Conservation (phyloP, 2,797 vertebrate species). For the Scleropages formosus region DNA sequence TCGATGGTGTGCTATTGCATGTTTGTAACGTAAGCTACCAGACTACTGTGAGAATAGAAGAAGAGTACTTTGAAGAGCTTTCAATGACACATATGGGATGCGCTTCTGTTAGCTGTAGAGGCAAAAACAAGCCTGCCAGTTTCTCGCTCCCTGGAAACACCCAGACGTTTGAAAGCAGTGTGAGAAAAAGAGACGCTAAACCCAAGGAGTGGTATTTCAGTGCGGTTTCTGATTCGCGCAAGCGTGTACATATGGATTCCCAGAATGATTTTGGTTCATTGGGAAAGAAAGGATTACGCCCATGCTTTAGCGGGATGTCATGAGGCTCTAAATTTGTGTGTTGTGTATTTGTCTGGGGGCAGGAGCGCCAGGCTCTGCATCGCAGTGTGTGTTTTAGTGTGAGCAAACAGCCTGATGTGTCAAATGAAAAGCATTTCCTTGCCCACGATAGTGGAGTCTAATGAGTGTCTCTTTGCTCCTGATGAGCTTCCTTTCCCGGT, state of each 20-base stretch:
- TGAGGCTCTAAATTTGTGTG: too few relatives aligned
- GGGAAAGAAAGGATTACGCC: not conserved
- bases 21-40: too few relatives aligned
- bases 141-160: not conserved
- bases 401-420: slow-evolving; percentile 31
- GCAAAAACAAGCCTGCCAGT: slow-evolving; percentile 37
- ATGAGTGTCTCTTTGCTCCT: slow-evolving; percentile 30
- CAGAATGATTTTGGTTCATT: slow-evolving; percentile 42
- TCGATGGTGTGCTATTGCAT: too few relatives aligned
- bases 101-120: not conserved
- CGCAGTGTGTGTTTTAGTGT: slow-evolving; percentile 16
- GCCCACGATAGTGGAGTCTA: slow-evolving; percentile 19
- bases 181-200: slow-evolving; percentile 24
- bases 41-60: not conserved
- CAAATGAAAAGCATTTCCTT: slow-evolving; percentile 42
- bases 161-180: slow-evolving; percentile 30
- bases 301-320: too few relatives aligned
- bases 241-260: slow-evolving; percentile 18
- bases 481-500: slow-evolving; percentile 22
- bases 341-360: too few relatives aligned
- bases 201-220: slow-evolving; percentile 46
- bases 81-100: slow-evolving; percentile 1
- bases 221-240: slow-evolving; percentile 42
- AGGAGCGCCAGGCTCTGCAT: too few relatives aligned
- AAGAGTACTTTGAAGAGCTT: not conserved